Evolutionary conservation across 2,888 invertebrate species (phyloP).

Genomic region (Tetropium fuscum): DNA sequence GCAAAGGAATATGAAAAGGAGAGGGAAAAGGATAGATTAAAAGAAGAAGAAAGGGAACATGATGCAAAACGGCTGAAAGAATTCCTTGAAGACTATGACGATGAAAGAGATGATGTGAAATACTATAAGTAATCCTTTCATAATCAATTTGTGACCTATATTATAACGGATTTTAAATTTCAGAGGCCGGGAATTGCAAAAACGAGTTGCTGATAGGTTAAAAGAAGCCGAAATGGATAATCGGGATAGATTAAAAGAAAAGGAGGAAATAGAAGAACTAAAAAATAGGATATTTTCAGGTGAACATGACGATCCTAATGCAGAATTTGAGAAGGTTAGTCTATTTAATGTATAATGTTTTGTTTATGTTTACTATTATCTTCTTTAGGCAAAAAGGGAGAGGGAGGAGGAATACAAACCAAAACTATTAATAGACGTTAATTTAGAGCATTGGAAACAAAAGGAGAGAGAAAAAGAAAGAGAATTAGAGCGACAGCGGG

Average conservation of each 20-base stretch:
- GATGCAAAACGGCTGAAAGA: conserved; percentile 96
- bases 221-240: conserved; percentile 94
- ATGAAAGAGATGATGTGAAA: conserved; percentile 96
- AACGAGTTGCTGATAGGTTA: conserved; percentile 91
- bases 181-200: conserved; percentile 88
- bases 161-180: conserved; percentile 37
- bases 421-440: conserved; percentile 81
- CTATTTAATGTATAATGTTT: no score
- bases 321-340: conserved; percentile 74
- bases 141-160: neutral
- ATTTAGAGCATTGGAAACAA: conserved; percentile 72
- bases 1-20: conserved; percentile 92
- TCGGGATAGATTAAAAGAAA: conserved; percentile 90
- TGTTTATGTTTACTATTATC: conserved; percentile 9
- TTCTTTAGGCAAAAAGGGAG: conserved; percentile 74
- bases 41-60: conserved; percentile 87
- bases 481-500: conserved; percentile 65
- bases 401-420: conserved; percentile 88
- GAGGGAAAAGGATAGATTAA: conserved; percentile 84
- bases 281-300: conserved; percentile 80
- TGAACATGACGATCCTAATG: conserved; percentile 73
- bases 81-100: conserved; percentile 99
- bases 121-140: conserved; percentile 83
- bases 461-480: conserved; percentile 71
- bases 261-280: conserved; percentile 88